A percentile compares a stretch with the other conserved stretches of the same genome.
phyloP scores from a whole-genome alignment of 2,797 vertebrate species.

The Pseudochirops cupreus region DNA sequence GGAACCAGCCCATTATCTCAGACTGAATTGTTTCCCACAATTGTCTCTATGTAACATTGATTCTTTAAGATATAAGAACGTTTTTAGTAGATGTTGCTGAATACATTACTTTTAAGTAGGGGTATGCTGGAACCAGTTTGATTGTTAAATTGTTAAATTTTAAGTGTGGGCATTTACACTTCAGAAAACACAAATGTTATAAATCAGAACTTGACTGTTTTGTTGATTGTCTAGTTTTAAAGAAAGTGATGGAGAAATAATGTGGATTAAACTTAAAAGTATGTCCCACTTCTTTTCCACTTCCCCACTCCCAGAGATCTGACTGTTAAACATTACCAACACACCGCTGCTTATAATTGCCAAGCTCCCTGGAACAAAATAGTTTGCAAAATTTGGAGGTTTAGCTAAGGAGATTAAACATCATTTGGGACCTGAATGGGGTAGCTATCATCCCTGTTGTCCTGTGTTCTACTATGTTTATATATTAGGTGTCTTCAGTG shows the following conservation, averaged over 20 bases:
- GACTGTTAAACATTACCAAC: not conserved
- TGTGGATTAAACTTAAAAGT: not conserved
- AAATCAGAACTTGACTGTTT: not conserved
- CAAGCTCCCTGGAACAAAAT: not conserved
- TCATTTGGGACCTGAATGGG: not conserved
- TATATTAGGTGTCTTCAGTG: not conserved
- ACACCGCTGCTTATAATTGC: not conserved
- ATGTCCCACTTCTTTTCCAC: not conserved
- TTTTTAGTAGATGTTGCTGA: not conserved
- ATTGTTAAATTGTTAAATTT: not conserved
- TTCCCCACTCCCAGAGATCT: not conserved
- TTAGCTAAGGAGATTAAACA: not conserved
- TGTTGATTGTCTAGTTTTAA: not conserved
- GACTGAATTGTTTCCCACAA: not conserved
- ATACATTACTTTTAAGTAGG: not conserved
- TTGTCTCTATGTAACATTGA: not conserved
- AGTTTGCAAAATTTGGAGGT: not conserved
- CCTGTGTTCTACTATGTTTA: not conserved
- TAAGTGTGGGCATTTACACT: not conserved
- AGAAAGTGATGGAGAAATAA: not conserved
- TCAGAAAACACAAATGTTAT: not conserved
- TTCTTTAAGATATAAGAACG: not conserved
- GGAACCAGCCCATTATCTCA: not conserved
- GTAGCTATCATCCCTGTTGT: not conserved
- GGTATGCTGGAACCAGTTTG: not conserved